Evolutionary conservation across 2,113 vertebrate genomes (phyloP), one percentile per base, ranked within the genome.

Genomic region (Panurus biarmicus): DNA sequence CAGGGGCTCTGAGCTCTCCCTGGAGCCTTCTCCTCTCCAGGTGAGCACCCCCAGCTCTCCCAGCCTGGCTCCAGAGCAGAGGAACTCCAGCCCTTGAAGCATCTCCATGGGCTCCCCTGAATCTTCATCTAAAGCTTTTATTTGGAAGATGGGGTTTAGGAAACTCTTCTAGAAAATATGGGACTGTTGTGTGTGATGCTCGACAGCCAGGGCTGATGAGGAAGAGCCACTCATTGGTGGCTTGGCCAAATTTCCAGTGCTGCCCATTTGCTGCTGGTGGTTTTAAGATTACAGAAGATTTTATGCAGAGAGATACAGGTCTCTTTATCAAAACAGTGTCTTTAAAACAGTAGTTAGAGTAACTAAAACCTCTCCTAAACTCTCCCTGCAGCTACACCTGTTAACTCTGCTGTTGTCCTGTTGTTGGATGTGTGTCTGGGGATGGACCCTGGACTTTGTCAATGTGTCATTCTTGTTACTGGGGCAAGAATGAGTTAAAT

Each of bases 401-500:
- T 28, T 82, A 58, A 45, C 42, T n/a, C 54, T 36, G 33, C 24
- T 42, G 40, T 18, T 56, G n/a, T 58, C 74, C 44, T 3, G 5
- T 3, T 70, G 45, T 23, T 67, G 64, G 60, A 58, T 48, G 35
- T 3, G 5, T 42, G 38, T 57, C n/a, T 50, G 48, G 28, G 14
- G 57, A 54, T 12, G 47, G 48, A 58, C 1, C 1, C 10, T 16
- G n/a, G 48, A 18, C 40, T 78, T 75, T 8, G 8, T 12, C 7
- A 12, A 33, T 5, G 24, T 2, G 5, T 53, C 26, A 0, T n/a
- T 85, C 38, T 7, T 23, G 45, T 53, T 81, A 29, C 47, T 14
- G 33, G 54, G 91, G 33, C 76, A 86, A 87, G 93, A 97, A 96
- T 73, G 95, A 95, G 94, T 94, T 94, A 95, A 97, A 94, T 56